phyloP scores from a whole-genome alignment of 2,113 vertebrate species.

The Canis aureus region DNA sequence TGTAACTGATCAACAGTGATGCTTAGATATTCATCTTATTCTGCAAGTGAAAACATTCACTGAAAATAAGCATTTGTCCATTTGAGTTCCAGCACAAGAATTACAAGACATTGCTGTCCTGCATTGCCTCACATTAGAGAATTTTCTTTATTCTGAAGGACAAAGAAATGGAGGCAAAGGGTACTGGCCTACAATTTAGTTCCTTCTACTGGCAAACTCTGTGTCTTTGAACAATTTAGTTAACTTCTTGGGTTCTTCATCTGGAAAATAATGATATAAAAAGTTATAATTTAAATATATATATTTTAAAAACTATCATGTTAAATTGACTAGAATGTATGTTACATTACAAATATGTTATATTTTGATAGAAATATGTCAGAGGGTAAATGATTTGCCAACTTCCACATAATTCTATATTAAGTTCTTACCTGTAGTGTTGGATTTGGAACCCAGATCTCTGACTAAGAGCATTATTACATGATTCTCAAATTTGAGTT shows the following conservation, averaged over 20 bases:
- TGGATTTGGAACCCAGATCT: background rate
- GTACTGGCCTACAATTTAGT: background rate
- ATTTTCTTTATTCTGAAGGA: conserved; percentile 20
- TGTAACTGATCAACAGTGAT: background rate
- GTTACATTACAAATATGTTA: background rate
- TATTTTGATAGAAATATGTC: background rate
- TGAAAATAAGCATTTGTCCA: background rate
- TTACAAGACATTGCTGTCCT: background rate
- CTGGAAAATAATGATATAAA: background rate
- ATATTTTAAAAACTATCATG: background rate
- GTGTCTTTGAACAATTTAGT: background rate
- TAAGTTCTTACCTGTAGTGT: background rate
- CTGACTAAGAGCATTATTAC: background rate
- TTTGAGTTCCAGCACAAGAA: background rate
- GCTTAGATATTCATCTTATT: background rate
- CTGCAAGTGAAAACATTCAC: background rate
- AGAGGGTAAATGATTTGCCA: background rate
- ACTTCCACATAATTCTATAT: background rate
- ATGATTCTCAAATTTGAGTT: background rate
- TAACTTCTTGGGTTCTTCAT: background rate
- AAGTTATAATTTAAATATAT: background rate
- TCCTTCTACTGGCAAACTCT: background rate
- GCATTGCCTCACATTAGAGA: background rate
- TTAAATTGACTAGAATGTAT: background rate
- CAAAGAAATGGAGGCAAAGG: background rate